phyloP scores from a whole-genome alignment of 2,113 vertebrate species.

The Protobothrops flavoviridis region DNA sequence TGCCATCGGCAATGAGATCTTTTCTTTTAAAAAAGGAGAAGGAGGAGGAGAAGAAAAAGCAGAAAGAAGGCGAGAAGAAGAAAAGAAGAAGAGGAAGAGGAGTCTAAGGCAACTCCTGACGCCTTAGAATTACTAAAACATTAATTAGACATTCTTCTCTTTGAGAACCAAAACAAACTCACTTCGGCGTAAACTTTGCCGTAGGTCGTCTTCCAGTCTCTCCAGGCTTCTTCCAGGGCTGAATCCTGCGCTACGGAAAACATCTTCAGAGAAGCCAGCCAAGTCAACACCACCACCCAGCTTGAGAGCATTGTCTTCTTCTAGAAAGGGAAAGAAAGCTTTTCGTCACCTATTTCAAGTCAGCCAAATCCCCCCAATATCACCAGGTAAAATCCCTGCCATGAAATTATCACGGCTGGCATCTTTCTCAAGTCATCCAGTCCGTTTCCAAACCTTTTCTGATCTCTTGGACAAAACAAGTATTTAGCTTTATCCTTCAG shows the following conservation, averaged over 20 bases:
- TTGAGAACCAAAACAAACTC: neutral
- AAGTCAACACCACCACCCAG: neutral
- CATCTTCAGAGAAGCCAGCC: neutral
- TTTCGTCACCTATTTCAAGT: neutral
- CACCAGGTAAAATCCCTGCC: neutral
- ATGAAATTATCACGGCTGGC: neutral
- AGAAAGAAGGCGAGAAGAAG: neutral
- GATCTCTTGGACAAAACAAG: neutral
- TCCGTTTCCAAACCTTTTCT: neutral
- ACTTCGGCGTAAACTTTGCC: neutral
- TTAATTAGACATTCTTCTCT: neutral
- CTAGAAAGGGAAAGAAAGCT: neutral
- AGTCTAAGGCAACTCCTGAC: neutral
- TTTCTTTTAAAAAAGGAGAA: neutral
- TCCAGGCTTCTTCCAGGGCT: neutral
- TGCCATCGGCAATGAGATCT: neutral
- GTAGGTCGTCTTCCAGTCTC: slow-evolving; percentile 4
- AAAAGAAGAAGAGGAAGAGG: neutral
- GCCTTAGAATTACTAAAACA: neutral
- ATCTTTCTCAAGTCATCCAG: neutral
- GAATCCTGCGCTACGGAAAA: neutral
- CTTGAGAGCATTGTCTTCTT: neutral
- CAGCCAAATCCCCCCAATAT: neutral
- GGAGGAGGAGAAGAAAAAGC: neutral
- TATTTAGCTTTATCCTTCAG: neutral